phyloP scores from a whole-genome alignment of 2,888 invertebrate species.

The Falcaria lacertinaria region DNA sequence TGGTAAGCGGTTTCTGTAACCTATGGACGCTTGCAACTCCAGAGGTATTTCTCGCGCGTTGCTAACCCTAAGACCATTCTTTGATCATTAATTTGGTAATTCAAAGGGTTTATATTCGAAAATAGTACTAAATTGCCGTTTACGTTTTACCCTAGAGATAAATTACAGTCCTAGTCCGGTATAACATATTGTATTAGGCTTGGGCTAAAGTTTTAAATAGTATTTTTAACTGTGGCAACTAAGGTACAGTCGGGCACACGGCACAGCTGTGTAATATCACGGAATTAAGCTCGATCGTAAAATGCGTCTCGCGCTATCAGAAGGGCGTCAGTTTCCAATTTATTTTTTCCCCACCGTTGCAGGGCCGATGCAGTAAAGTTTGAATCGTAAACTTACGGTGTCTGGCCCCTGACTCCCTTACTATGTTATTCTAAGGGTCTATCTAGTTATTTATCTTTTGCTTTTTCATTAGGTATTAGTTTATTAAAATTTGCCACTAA shows the following conservation, averaged over 20 bases:
- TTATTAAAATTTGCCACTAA: conserved; percentile 7
- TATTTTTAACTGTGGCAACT: not conserved
- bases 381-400: conserved; percentile 70
- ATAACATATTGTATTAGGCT: not conserved
- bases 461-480: not conserved
- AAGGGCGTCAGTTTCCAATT: conserved; percentile 73
- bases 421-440: conserved; percentile 32
- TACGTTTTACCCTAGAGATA: too few species aligned
- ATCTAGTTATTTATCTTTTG: conserved; percentile 14
- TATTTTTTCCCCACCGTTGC: conserved; percentile 74
- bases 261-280: conserved; percentile 2
- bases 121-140: too few species aligned
- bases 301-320: conserved; percentile 42
- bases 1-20: too few species aligned
- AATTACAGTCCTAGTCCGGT: too few species aligned
- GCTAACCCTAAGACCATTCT: too few species aligned
- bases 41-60: too few species aligned
- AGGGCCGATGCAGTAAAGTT: conserved; percentile 68
- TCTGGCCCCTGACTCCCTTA: conserved; percentile 59
- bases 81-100: too few species aligned
- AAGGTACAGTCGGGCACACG: conserved; percentile 6
- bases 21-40: too few species aligned
- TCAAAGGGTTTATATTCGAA: too few species aligned
- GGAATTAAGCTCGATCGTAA: conserved; percentile 38
- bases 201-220: not conserved